Evolutionary conservation across 2,888 invertebrate species (phyloP).

Genomic region (Amaurobius ferox): DNA sequence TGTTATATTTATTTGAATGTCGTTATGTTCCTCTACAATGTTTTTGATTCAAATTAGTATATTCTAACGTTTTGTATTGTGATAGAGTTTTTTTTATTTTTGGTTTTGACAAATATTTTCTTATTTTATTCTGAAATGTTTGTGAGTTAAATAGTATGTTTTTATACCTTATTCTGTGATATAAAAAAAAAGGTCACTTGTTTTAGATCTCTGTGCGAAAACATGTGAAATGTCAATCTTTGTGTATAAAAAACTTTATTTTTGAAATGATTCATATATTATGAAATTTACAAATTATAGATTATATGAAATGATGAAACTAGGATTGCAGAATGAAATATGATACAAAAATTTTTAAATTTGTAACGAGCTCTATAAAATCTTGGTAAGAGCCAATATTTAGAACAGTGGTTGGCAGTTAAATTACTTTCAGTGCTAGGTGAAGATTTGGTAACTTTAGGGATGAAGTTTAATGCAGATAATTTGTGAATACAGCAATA

Average conservation of each 20-base stretch:
- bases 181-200: background rate
- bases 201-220: background rate
- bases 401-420: background rate
- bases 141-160: background rate
- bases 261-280: background rate
- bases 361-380: background rate
- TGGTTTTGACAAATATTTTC: background rate
- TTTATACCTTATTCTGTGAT: slow-evolving; percentile 4
- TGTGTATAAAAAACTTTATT: background rate
- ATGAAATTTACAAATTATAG: background rate
- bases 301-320: background rate
- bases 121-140: background rate
- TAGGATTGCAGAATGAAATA: too few species aligned
- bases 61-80: background rate
- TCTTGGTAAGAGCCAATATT: background rate
- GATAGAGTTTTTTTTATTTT: background rate
- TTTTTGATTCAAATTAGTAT: background rate
- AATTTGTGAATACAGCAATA: too few species aligned
- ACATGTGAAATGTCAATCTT: background rate
- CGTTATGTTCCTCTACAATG: background rate
- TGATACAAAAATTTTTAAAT: background rate
- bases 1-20: slow-evolving; percentile 4
- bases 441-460: too few species aligned
- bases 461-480: too few species aligned
- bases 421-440: too few species aligned